A percentile compares a stretch with the other conserved stretches of the same genome.
phyloP scores from a whole-genome alignment of 2,797 vertebrate genomes.

The Lemur catta region DNA sequence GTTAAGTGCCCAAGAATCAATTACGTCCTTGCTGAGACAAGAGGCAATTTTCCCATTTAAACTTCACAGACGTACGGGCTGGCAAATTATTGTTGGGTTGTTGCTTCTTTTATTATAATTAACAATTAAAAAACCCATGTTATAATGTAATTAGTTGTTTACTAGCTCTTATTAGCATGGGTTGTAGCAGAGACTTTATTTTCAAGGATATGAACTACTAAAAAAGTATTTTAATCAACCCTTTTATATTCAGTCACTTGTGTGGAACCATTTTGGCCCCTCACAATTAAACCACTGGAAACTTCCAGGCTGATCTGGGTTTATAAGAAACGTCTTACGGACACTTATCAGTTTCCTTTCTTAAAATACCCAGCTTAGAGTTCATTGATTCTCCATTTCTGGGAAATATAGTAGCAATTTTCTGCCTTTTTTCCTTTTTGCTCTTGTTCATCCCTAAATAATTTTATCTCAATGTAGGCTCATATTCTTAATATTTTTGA shows the following conservation, averaged over 20 bases:
- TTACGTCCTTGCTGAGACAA: constrained; percentile 80
- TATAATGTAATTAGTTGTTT: constrained; percentile 81
- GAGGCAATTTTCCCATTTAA: constrained; percentile 81
- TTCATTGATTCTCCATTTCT: constrained; percentile 25
- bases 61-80: constrained; percentile 74
- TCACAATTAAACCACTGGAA: constrained; percentile 47
- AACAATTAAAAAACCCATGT: constrained; percentile 76
- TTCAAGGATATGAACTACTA: constrained; percentile 67
- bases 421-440: neutral
- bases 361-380: neutral
- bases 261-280: constrained; percentile 13
- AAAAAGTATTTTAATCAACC: constrained; percentile 78
- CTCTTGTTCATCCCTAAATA: neutral
- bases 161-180: constrained; percentile 73
- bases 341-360: constrained; percentile 30
- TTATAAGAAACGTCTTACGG: constrained; percentile 8
- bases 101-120: constrained; percentile 81
- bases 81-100: constrained; percentile 77
- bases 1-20: constrained; percentile 79
- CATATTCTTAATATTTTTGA: constrained; percentile 4
- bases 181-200: constrained; percentile 51
- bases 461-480: neutral
- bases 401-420: neutral
- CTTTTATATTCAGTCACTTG: constrained; percentile 64
- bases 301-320: constrained; percentile 14